A percentile compares a stretch with the other conserved stretches of the same genome.
These are phyloP conservation scores for Tigriopus californicus DNA, from an alignment of 2,888 invertebrate genomes.

Conservation along the genomic window DNA sequence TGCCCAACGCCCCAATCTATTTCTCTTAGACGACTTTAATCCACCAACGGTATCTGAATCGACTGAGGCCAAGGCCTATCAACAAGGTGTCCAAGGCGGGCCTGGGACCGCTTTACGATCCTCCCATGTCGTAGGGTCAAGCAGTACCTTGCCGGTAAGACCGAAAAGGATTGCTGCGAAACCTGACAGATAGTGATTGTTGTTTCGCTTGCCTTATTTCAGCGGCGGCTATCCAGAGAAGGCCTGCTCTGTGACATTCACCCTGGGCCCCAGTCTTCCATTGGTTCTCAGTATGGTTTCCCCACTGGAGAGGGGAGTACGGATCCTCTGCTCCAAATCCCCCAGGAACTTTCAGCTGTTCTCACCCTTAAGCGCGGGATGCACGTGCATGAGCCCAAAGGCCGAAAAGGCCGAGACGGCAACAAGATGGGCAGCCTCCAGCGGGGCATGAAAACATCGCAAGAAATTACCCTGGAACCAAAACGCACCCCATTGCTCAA, in stretches of 20 bases:
- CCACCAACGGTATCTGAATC: no score
- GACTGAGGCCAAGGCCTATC: no score
- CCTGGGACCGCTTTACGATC: no score
- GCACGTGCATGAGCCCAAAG: not conserved
- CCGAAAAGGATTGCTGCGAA: no score
- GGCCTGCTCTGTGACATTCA: not conserved
- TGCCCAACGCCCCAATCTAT: no score
- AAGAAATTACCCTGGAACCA: not conserved
- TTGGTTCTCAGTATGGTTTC: not conserved
- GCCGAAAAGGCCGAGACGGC: not conserved
- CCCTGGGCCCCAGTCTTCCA: not conserved
- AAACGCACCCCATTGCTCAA: not conserved
- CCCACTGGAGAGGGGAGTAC: not conserved
- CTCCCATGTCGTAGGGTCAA: no score
- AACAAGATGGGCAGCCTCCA: not conserved
- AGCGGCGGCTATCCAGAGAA: constrained; percentile 2
- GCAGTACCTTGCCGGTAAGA: no score
- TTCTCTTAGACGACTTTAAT: no score
- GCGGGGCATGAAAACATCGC: not conserved
- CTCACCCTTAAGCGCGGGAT: not conserved
- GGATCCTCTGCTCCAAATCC: constrained; percentile 8
- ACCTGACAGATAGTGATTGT: not conserved
- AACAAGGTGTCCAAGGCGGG: no score
- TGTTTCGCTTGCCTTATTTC: not conserved
- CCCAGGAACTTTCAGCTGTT: constrained; percentile 3